Evolutionary conservation across 2,888 invertebrate species (phyloP).

Genomic region (Digitonthophagus gazella): DNA sequence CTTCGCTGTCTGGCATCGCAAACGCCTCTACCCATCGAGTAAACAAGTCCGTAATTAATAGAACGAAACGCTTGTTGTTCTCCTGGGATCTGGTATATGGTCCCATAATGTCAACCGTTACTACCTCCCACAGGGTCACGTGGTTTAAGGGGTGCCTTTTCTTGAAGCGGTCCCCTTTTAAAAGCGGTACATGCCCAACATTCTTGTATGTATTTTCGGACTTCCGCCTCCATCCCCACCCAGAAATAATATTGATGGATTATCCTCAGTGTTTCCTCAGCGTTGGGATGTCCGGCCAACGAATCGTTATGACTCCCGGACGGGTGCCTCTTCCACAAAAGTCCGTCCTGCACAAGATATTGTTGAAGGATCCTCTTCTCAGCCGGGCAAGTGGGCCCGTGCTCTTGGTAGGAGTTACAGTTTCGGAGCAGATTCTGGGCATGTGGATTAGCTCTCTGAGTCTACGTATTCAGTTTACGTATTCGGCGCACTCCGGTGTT

Average conservation of each 20-base stretch:
- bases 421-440: no score
- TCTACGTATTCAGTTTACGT: no score
- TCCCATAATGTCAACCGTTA: slow-evolving; percentile 27
- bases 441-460: no score
- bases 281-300: slow-evolving; percentile 25
- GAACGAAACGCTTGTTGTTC: slow-evolving; percentile 27
- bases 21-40: slow-evolving; percentile 35
- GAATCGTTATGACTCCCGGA: slow-evolving; percentile 8
- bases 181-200: not conserved
- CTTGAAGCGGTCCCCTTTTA: slow-evolving; percentile 15
- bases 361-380: not conserved
- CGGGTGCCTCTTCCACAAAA: no score
- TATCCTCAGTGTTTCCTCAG: slow-evolving; percentile 24
- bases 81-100: slow-evolving; percentile 21
- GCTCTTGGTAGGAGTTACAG: no score
- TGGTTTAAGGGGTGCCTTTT: slow-evolving; percentile 22
- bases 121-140: slow-evolving; percentile 21
- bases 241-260: slow-evolving; percentile 16
- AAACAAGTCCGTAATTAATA: slow-evolving; percentile 34
- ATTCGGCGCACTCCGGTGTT: no score
- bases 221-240: not conserved
- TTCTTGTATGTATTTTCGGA: slow-evolving; percentile 32
- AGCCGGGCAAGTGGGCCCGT: no score
- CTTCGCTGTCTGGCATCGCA: slow-evolving; percentile 22
- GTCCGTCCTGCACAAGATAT: no score